Evolutionary conservation across 2,888 invertebrate genomes (phyloP).

Genomic region (Chironomus tentans): DNA sequence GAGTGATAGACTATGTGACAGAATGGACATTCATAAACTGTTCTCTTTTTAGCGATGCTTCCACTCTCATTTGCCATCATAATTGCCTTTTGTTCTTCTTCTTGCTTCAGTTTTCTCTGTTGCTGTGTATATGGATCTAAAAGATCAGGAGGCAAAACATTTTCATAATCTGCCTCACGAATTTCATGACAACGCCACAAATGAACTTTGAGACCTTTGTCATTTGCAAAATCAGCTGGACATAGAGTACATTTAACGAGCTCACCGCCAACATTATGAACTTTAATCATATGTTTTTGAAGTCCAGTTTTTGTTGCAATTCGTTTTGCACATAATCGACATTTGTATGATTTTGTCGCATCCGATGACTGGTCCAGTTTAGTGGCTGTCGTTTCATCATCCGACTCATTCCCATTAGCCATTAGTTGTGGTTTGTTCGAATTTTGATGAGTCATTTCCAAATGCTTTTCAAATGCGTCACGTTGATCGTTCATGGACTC

Average conservation of each 20-base stretch:
- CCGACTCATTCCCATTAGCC: not conserved
- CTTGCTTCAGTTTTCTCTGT: conserved; percentile 20
- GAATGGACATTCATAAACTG: conserved; percentile 37
- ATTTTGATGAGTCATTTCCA: conserved; percentile 27
- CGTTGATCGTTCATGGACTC: conserved; percentile 19
- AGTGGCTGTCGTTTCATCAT: not conserved
- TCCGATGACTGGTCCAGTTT: not conserved
- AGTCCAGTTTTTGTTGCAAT: conserved; percentile 42
- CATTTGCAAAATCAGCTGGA: conserved; percentile 42
- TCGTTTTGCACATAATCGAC: conserved; percentile 41
- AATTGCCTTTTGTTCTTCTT: conserved; percentile 22
- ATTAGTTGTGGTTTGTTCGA: not conserved
- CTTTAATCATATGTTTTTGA: conserved; percentile 41
- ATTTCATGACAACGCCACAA: conserved; percentile 39
- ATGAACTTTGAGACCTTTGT: conserved; percentile 42
- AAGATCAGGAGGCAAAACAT: conserved; percentile 12
- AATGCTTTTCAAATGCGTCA: conserved; percentile 29
- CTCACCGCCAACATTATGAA: conserved; percentile 41
- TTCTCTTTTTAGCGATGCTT: not conserved
- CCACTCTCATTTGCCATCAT: conserved; percentile 12
- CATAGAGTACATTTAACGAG: conserved; percentile 41
- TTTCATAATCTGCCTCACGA: conserved; percentile 17
- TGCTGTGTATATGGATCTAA: conserved; percentile 22
- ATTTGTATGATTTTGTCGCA: conserved; percentile 7
- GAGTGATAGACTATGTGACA: conserved; percentile 41